Conservation (phyloP, 53 echinoderm and acorn worm genomes). For the Stichopus horrens region DNA sequence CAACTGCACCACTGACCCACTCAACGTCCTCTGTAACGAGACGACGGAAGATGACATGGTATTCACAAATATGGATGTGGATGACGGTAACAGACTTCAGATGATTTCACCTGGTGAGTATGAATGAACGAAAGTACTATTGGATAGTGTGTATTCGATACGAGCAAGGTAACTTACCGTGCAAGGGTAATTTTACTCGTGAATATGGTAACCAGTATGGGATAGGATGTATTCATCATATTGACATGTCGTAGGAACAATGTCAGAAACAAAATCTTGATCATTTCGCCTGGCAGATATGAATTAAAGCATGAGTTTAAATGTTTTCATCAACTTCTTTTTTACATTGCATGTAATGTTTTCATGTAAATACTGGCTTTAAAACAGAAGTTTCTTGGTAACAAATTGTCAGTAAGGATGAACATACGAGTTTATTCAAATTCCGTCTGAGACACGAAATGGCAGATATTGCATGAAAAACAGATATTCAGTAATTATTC, state of each 20-base stretch:
- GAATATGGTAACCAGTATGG: background rate
- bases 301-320: too few relatives aligned
- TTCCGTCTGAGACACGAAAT: too few relatives aligned
- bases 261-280: too few relatives aligned
- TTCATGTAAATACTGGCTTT: too few relatives aligned
- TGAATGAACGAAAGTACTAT: background rate
- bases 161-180: background rate
- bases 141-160: background rate
- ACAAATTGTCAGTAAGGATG: too few relatives aligned
- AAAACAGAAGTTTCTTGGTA: too few relatives aligned
- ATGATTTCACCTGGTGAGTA: slow-evolving; percentile 71
- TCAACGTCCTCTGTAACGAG: slow-evolving; percentile 48
- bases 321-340: too few relatives aligned
- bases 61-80: slow-evolving; percentile 53
- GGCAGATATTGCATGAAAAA: too few relatives aligned
- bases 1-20: slow-evolving; percentile 58
- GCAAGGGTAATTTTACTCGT: background rate
- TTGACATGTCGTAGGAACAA: background rate
- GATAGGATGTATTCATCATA: background rate
- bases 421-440: too few relatives aligned
- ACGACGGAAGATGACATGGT: slow-evolving; percentile 46
- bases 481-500: background rate
- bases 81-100: slow-evolving; percentile 58
- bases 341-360: too few relatives aligned
- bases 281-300: too few relatives aligned